Evolutionary conservation across 2,888 invertebrate species (phyloP), one percentile per base, ranked within the genome.

Genomic region (Patella caerulea): DNA sequence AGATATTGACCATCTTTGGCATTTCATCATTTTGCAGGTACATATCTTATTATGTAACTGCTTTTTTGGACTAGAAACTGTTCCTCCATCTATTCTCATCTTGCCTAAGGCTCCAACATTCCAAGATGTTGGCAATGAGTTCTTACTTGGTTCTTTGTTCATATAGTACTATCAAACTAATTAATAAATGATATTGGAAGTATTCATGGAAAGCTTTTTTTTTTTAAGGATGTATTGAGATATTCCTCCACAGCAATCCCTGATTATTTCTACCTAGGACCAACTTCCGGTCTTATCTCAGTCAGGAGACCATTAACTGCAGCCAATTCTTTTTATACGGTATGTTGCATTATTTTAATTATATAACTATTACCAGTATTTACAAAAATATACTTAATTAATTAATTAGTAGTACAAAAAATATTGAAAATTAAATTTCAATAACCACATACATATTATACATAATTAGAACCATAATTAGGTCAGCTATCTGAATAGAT

Each of bases 221-320:
- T 73, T 54, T 79, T 78, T 3, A 77, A 86, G 86, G 86, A 86
- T 81, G 71, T 79, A 24, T 55, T 81, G 19, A 15, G 73, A 4
- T 83, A 78, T 73, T 73, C 73, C 19, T 54, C 45, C n/a, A 11
- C 74, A 14, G 75, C 77, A 19, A 73, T 78, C 2, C 74, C 82
- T 19, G 79, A 81, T 45, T 79, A 77, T 56, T 82, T 83, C 75
- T 82, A 77, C 73, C 71, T 83, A 14, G 54, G 71, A 24, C 78
- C 79, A 34, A 72, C 69, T 11, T 77, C 78, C 3, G 83, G 79
- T 29, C 24, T n/a, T 15, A 80, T 87, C 17, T 74, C 77, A 69
- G 74, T 87, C n/a, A 83, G 75, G 71, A 75, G 74, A 71, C 65
- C 79, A 53, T 65, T 83, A 17, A 76, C 82, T n/a, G 69, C 45